Percentiles rank a stretch among this genome's conserved stretches.
Conservation (phyloP, 2,113 vertebrate genomes). For the Alligator sinensis region DNA sequence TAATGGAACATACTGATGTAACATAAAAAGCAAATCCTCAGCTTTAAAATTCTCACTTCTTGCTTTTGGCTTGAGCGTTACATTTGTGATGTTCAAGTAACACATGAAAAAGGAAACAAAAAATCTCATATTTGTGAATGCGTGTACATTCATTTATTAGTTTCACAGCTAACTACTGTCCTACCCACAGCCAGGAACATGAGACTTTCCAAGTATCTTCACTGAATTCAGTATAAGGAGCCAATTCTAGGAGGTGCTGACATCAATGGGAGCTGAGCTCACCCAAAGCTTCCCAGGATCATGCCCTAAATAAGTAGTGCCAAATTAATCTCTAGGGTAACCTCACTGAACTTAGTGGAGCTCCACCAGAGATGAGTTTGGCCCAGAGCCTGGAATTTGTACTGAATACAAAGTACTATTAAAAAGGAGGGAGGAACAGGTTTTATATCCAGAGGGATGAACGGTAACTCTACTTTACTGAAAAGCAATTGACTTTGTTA, state of each 20-base stretch:
- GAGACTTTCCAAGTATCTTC: conserved; percentile 30
- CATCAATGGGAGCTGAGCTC: neutral
- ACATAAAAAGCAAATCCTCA: neutral
- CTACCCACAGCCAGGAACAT: neutral
- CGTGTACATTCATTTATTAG: conserved; percentile 28
- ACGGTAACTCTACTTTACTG: neutral
- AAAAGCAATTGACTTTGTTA: neutral
- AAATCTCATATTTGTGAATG: conserved; percentile 16
- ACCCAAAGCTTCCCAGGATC: neutral
- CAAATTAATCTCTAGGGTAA: conserved; percentile 1
- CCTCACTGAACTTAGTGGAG: neutral
- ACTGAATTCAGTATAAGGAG: neutral
- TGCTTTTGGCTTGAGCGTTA: conserved; percentile 23
- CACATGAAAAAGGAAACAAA: conserved; percentile 29
- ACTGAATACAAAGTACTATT: neutral
- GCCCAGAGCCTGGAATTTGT: neutral
- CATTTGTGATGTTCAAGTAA: neutral
- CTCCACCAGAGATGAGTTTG: neutral
- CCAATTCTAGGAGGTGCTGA: neutral
- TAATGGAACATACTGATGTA: neutral
- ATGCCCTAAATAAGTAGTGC: neutral
- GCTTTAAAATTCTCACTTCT: neutral
- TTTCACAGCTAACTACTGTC: neutral
- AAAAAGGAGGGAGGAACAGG: neutral
- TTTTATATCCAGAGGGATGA: neutral